These are phyloP conservation scores for Acanthisitta chloris DNA, from an alignment of 2,113 vertebrate genomes.

Conservation along the genomic window DNA sequence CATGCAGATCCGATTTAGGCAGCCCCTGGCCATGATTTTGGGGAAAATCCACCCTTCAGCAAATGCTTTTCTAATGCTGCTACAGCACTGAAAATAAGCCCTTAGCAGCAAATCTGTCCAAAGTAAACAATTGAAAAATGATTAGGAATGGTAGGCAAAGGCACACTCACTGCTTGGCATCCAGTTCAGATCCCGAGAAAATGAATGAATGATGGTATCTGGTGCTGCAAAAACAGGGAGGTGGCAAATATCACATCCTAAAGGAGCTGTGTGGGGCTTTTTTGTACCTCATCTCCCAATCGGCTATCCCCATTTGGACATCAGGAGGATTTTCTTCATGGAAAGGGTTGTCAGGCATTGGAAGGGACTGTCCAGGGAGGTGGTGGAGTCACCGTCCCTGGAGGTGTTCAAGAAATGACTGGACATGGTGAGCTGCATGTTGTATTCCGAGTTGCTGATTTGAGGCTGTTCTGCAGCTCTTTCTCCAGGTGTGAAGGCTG, in stretches of 20 bases:
- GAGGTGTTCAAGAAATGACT: background rate
- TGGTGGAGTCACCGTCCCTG: background rate
- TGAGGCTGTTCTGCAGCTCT: background rate
- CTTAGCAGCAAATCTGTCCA: background rate
- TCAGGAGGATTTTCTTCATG: background rate
- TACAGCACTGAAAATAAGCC: background rate
- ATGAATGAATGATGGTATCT: background rate
- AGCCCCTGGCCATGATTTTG: background rate
- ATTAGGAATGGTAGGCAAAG: background rate
- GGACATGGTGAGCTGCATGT: background rate
- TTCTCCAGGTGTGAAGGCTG: background rate
- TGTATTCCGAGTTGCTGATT: background rate
- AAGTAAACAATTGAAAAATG: conserved; percentile 30
- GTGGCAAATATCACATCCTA: accelerated
- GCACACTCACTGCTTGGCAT: background rate
- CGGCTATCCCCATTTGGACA: background rate
- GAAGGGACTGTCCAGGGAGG: background rate
- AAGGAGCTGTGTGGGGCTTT: background rate
- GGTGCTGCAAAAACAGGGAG: background rate
- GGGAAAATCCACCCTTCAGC: background rate
- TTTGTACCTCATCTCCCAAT: background rate
- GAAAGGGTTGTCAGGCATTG: background rate
- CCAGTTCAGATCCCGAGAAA: background rate
- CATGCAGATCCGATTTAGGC: background rate
- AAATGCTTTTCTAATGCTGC: background rate